These are phyloP conservation scores for Carettochelys insculpta DNA, from an alignment of 2,113 vertebrate species.

Conservation along the genomic window DNA sequence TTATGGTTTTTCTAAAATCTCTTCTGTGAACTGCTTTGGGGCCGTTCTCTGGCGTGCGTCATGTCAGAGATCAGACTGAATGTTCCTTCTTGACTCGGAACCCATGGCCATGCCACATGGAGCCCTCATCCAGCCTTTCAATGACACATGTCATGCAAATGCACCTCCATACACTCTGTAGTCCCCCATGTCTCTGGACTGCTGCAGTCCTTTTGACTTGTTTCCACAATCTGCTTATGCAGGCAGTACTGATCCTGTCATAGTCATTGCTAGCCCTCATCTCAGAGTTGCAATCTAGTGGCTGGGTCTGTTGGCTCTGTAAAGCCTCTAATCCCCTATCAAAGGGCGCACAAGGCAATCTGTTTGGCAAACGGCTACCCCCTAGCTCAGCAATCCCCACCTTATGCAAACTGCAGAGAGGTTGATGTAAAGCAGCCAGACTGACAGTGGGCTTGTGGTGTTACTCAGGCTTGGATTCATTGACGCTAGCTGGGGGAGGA, in stretches of 20 bases:
- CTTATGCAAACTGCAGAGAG: neutral
- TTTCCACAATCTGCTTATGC: neutral
- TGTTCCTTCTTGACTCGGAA: neutral
- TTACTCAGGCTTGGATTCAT: neutral
- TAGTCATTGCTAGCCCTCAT: neutral
- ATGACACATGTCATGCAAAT: neutral
- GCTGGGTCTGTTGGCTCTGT: neutral
- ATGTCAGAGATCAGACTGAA: neutral
- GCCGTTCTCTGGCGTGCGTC: neutral
- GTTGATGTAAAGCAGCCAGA: neutral
- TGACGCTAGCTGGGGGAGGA: neutral
- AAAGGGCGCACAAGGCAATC: neutral
- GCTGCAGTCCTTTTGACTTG: conserved; percentile 21
- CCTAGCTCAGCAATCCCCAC: neutral
- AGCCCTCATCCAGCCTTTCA: neutral
- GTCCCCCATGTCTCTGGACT: neutral
- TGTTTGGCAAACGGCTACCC: neutral
- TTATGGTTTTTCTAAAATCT: neutral
- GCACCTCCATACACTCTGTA: neutral
- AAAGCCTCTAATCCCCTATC: neutral
- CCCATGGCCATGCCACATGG: neutral
- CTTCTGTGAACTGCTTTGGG: neutral
- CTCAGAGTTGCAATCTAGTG: accelerated
- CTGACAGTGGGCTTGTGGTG: neutral
- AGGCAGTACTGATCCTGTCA: neutral